Conservation (phyloP, 2,113 vertebrate species). For the Poecilia latipinna region DNA sequence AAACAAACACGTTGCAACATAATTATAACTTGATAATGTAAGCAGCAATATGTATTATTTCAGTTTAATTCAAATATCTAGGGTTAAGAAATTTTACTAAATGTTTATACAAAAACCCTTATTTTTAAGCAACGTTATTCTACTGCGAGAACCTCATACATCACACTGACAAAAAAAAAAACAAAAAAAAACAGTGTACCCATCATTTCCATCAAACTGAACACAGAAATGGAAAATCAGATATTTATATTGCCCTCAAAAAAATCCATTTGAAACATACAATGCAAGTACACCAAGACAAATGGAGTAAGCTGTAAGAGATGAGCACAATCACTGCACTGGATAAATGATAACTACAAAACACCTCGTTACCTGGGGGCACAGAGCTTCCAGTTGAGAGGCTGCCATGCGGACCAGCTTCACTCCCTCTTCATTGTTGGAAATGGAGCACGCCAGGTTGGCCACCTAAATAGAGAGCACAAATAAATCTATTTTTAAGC, state of each 20-base stretch:
- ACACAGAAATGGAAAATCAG: neutral
- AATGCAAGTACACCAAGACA: neutral
- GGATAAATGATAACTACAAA: neutral
- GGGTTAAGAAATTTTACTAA: too few relatives aligned
- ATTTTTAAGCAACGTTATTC: too few relatives aligned
- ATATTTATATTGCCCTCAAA: neutral
- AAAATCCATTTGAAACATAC: neutral
- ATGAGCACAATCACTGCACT: constrained; percentile 13
- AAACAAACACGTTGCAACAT: too few relatives aligned
- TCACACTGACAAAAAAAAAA: neutral
- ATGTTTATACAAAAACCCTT: too few relatives aligned
- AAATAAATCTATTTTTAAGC: constrained; percentile 11
- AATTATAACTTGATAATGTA: too few relatives aligned
- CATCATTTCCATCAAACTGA: neutral
- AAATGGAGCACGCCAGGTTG: constrained; percentile 98
- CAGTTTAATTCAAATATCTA: too few relatives aligned
- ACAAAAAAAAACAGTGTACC: neutral
- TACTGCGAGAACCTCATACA: too few relatives aligned
- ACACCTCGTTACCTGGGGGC: constrained; percentile 89
- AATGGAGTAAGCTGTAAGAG: constrained; percentile 4
- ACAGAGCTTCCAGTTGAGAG: constrained; percentile 93
- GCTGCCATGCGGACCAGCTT: constrained; percentile 98
- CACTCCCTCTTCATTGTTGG: constrained; percentile 98
- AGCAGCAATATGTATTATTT: too few relatives aligned
- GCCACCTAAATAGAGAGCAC: constrained; percentile 85